Conservation (phyloP, 2,888 invertebrate species). For the Drosophila buzzatii region DNA sequence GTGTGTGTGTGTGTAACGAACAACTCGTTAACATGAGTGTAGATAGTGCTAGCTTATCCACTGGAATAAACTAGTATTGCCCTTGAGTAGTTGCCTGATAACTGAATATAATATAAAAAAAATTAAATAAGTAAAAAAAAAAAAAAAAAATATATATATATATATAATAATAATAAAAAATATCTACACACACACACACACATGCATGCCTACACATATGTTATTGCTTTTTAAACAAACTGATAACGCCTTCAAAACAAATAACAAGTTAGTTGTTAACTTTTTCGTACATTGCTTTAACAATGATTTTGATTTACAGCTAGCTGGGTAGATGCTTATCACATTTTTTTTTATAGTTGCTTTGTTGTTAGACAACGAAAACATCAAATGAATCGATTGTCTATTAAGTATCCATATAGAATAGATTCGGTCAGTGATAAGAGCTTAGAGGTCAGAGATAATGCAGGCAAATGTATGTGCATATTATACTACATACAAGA, state of each 20-base stretch:
- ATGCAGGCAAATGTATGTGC: background rate
- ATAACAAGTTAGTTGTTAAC: slow-evolving; percentile 63
- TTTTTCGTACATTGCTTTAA: slow-evolving; percentile 58
- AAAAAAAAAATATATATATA: background rate
- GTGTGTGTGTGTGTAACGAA: slow-evolving; percentile 1
- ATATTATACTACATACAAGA: background rate
- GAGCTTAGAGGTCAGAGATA: background rate
- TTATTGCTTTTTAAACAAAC: slow-evolving; percentile 60
- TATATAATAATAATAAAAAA: background rate
- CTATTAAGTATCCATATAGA: slow-evolving; percentile 13
- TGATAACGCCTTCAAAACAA: slow-evolving; percentile 64
- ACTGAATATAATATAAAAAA: slow-evolving; percentile 13
- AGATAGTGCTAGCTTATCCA: slow-evolving; percentile 51
- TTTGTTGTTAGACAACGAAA: slow-evolving; percentile 13
- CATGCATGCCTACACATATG: slow-evolving; percentile 7
- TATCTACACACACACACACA: background rate
- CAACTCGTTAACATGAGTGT: slow-evolving; percentile 4
- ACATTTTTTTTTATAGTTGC: background rate
- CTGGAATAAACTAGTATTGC: slow-evolving; percentile 31
- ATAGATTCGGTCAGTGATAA: slow-evolving; percentile 11
- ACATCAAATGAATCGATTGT: slow-evolving; percentile 23
- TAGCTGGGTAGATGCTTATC: slow-evolving; percentile 26
- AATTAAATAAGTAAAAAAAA: background rate
- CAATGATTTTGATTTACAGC: slow-evolving; percentile 65
- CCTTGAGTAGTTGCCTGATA: slow-evolving; percentile 35